Evolutionary conservation across 2,797 vertebrate species (phyloP).

Genomic region (Acanthurus leucopareius): DNA sequence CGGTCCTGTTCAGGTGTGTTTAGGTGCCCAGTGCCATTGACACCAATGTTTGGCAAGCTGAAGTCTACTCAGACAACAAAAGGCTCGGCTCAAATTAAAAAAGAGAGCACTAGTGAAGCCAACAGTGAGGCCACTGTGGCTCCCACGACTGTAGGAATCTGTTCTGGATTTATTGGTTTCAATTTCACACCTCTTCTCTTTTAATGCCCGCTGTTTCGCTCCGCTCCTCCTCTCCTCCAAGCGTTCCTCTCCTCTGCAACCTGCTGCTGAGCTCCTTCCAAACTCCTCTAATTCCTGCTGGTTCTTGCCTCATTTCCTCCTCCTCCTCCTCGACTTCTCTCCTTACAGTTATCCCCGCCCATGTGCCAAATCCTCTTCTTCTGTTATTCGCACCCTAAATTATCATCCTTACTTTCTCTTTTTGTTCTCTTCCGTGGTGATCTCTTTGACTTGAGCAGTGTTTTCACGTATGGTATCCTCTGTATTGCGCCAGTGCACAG

Average conservation of each 20-base stretch:
- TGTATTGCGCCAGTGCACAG: not conserved
- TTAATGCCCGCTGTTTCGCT: conserved; percentile 74
- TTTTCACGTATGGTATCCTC: not conserved
- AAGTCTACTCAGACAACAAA: conserved; percentile 48
- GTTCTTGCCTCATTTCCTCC: conserved; percentile 21
- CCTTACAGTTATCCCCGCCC: not conserved
- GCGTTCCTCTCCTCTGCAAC: conserved; percentile 18
- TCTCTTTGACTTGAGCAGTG: not conserved
- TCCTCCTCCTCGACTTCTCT: not conserved
- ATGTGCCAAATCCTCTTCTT: not conserved
- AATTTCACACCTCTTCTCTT: conserved; percentile 82
- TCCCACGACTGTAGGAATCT: conserved; percentile 75
- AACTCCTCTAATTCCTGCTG: conserved; percentile 21
- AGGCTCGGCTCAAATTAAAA: conserved; percentile 60
- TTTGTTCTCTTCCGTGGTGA: not conserved
- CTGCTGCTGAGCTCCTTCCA: conserved; percentile 39
- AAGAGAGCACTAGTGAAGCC: conserved; percentile 57
- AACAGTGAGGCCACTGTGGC: conserved; percentile 52
- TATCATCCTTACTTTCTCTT: not conserved
- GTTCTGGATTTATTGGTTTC: conserved; percentile 82
- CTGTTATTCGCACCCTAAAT: not conserved
- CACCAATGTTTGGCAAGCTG: conserved; percentile 32
- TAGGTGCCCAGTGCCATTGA: not conserved
- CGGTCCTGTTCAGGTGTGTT: conserved; percentile 1
- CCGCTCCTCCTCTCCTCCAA: conserved; percentile 44